Evolutionary conservation across 37 sponge, comb jelly and placozoan genomes (phyloP), one percentile per base, ranked within the genome.

Genomic region (Mnemiopsis leidyi): DNA sequence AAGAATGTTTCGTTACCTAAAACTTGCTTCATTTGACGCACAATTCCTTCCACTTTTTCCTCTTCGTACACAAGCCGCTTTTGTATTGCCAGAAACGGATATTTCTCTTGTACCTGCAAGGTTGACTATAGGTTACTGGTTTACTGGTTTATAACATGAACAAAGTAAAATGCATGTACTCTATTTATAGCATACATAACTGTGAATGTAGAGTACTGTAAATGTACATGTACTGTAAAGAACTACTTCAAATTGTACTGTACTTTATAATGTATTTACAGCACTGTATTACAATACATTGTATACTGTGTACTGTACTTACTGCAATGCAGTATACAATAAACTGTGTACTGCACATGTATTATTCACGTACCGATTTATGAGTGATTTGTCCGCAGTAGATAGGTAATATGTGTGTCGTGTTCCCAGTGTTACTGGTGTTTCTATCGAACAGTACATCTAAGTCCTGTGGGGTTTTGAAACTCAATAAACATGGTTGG

Each of bases 381-480:
- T 73, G 76, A n/a, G 23, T 73, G 76, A 73, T 73, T n/a, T 28
- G 28, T 26, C 76, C 76, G 76, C 26, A 16, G 76, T 73, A 73
- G 76, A 73, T 73, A 7, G 76, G 76, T 21, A 73, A 21, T 26
- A 73, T 73, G 26, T 26, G n/a, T 7, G 28, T 73, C 28, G 16
- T 7, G 76, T 21, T 26, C 16, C 23, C 23, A 5, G 16, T 25
- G 7, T 7, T 21, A 73, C 76, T 73, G 28, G 68, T 61, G 68
- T 61, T 61, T 21, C 76, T 23, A 28, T 73, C 76, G 24, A 73
- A 73, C 28, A 73, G 24, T 28, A 73, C 76, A 21, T 73, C 76
- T 28, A 73, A 73, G 24, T 73, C 76, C 76, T 73, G 76, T 26
- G n/a, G n/a, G n/a, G n/a, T n/a, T n/a, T n/a, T n/a, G n/a, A n/a